Base-by-base conservation (phyloP, 2,113 vertebrate genomes). In the Fukomys damarensis region DNA sequence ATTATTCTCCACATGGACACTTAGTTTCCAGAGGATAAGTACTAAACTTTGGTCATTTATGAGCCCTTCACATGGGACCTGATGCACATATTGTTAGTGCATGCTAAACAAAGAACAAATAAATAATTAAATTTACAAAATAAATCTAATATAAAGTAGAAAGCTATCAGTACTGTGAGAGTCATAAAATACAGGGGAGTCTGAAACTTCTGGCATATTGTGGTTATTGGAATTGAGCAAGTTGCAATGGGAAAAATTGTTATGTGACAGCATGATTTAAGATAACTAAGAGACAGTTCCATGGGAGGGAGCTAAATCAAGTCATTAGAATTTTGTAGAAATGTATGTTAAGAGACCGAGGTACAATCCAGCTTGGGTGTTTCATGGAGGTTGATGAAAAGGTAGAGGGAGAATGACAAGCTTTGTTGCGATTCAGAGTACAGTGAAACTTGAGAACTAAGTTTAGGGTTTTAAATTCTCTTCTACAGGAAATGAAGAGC, bases 201-300 rank as follows among this genome's bases (percentile, higher is more conserved):
- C 16, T 89, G 35, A 58, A 74, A 30, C 24, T 61, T 96, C 32
- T 86, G 14, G 74, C 59, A 89, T 86, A 17, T 86, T 90, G 13
- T 90, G 30, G 16, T 20, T 79, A 32, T 16, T 86, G 28, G n/a
- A 93, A 86, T 93, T 70, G 86, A 24, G 4, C n/a, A 59, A 74
- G 28, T 4, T 63, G 82, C 19, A 86, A 20, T 61, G 17, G 24
- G n/a, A 3, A 93, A 35, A 66, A 81, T 24, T 81, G 58, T 49
- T 52, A 76, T 92, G 26, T 84, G 81, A 86, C 20, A 38, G n/a
- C 83, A n/a, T 89, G 12, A 83, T 65, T 86, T 83, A 83, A 91
- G 3, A 58, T 82, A 56, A 66, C 16, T 56, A 58, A 22, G 30
- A 41, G 20, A 93, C 26, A 19, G 66, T 74, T 83, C 46, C 13